A percentile compares a stretch with the other conserved stretches of the same genome.
Evolutionary conservation across 2,113 vertebrate genomes (phyloP).

Genomic region (Macaca nemestrina): DNA sequence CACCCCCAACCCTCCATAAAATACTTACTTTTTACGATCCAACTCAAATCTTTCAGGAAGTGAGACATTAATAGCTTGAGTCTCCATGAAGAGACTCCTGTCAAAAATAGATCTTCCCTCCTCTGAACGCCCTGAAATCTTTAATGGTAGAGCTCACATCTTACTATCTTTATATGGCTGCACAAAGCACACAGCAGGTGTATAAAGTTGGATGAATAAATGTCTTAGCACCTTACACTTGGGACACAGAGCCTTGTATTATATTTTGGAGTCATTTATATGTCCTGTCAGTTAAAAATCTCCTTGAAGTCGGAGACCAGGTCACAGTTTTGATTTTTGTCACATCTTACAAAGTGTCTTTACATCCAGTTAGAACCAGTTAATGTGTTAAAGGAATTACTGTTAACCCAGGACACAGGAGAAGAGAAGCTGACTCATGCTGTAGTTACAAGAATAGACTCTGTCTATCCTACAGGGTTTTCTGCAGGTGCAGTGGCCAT

Average conservation of each 20-base stretch:
- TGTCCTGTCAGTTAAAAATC: background rate
- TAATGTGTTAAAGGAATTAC: background rate
- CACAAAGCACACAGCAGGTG: background rate
- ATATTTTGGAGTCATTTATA: background rate
- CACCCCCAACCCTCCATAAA: background rate
- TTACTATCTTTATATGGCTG: background rate
- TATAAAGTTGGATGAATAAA: background rate
- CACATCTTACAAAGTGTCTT: background rate
- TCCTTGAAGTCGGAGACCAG: background rate
- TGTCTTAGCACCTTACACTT: background rate
- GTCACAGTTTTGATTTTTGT: background rate
- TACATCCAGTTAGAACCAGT: background rate
- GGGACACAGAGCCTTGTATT: background rate
- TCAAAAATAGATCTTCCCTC: background rate
- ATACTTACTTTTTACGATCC: constrained; percentile 14
- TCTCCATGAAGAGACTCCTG: background rate
- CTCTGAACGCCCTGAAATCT: background rate
- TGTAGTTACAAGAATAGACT: background rate
- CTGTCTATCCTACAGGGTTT: background rate
- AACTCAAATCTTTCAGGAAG: constrained; percentile 5
- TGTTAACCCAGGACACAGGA: background rate
- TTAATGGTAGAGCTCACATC: background rate
- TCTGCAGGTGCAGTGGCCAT: background rate
- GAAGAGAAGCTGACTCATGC: background rate
- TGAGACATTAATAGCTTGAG: background rate